phyloP scores from a whole-genome alignment of 2,797 vertebrate species.

The Pseudochromis fuscus region DNA sequence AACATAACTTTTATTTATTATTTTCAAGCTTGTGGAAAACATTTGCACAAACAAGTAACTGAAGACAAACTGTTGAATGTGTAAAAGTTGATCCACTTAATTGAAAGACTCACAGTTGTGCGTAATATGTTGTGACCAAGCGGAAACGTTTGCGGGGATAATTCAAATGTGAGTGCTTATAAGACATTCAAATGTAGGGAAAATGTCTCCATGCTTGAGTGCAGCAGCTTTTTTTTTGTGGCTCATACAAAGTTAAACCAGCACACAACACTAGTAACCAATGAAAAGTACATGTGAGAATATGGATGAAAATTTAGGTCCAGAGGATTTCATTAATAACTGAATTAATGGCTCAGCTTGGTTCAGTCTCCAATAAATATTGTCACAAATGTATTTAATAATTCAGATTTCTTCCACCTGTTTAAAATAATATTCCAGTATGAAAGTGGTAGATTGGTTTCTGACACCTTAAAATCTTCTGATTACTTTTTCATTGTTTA shows the following conservation, averaged over 20 bases:
- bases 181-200: background rate
- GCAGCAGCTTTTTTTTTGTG: background rate
- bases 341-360: background rate
- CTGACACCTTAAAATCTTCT: background rate
- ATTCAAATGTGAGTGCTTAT: background rate
- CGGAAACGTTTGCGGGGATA: background rate
- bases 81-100: background rate
- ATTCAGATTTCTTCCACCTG: background rate
- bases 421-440: background rate
- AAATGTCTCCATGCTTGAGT: background rate
- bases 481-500: conserved; percentile 18
- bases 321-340: background rate
- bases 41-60: background rate
- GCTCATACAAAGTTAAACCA: background rate
- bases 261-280: background rate
- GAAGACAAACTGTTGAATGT: background rate
- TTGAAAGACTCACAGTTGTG: background rate
- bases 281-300: background rate
- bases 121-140: background rate
- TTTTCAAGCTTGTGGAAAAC: background rate
- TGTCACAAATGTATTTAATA: background rate
- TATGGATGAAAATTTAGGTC: background rate
- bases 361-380: background rate
- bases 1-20: background rate
- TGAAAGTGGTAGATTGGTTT: background rate